These are phyloP conservation scores for Biston stratarius DNA, from an alignment of 2,888 invertebrate genomes.

Conservation along the genomic window DNA sequence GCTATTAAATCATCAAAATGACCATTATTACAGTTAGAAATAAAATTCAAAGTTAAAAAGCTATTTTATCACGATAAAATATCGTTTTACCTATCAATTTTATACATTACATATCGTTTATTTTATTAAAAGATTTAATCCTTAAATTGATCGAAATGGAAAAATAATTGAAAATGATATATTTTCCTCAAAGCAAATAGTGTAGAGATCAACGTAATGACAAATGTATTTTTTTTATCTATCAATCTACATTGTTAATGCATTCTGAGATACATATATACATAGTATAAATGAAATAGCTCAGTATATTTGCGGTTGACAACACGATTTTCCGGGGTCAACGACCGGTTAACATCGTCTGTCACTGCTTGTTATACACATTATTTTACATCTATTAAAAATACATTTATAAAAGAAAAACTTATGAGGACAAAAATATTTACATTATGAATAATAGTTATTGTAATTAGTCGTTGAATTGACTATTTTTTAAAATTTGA, in stretches of 20 bases:
- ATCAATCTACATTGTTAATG: conserved; percentile 26
- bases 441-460: too few species aligned
- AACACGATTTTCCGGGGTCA: conserved; percentile 77
- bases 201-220: conserved; percentile 2
- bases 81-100: too few species aligned
- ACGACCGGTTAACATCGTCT: conserved; percentile 64
- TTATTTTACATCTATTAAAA: conserved; percentile 35
- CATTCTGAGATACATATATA: conserved; percentile 53
- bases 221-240: conserved; percentile 1
- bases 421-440: background rate
- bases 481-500: background rate
- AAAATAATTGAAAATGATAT: too few species aligned
- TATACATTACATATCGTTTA: too few species aligned
- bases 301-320: conserved; percentile 62
- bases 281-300: conserved; percentile 37
- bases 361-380: conserved; percentile 33
- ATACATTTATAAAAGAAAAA: background rate
- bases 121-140: too few species aligned
- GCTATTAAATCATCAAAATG: too few species aligned
- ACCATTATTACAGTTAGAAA: too few species aligned
- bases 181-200: too few species aligned
- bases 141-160: too few species aligned
- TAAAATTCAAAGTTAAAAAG: too few species aligned
- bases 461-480: background rate
- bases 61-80: too few species aligned